Evolutionary conservation across 2,888 invertebrate genomes (phyloP).

Genomic region (Coleophora deauratella): DNA sequence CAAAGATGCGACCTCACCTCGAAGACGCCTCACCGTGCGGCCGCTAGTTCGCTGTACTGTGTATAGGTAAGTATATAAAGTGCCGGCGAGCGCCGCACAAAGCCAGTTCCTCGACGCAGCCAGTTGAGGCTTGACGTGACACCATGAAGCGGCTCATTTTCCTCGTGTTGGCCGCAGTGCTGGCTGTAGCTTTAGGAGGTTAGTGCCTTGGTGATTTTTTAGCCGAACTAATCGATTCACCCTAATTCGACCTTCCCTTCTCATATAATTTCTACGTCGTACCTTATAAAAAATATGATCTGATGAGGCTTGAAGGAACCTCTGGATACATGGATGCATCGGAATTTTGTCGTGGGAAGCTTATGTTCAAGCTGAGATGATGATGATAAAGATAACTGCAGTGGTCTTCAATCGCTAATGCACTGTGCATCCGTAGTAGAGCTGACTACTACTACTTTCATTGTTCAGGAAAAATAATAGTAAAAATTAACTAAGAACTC

Average conservation of each 20-base stretch:
- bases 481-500: too few species aligned
- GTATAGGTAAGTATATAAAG: slow-evolving; percentile 34
- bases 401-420: too few species aligned
- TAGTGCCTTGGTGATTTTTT: slow-evolving; percentile 64
- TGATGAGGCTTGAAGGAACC: too few species aligned
- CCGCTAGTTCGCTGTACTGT: neutral
- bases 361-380: too few species aligned
- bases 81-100: slow-evolving; percentile 30
- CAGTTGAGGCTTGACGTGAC: slow-evolving; percentile 34
- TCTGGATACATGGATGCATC: too few species aligned
- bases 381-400: too few species aligned
- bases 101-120: slow-evolving; percentile 51
- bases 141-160: slow-evolving; percentile 50
- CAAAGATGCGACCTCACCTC: slow-evolving; percentile 37
- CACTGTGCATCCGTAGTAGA: too few species aligned
- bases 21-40: slow-evolving; percentile 19
- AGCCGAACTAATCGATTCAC: slow-evolving; percentile 22
- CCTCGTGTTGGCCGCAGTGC: slow-evolving; percentile 45
- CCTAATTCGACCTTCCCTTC: slow-evolving; percentile 32
- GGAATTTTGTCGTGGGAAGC: too few species aligned
- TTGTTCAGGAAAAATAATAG: too few species aligned
- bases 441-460: too few species aligned
- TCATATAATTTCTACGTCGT: too few species aligned
- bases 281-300: too few species aligned
- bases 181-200: slow-evolving; percentile 61